A percentile compares a stretch with the other conserved stretches of the same genome.
Conservation (phyloP, 2,797 vertebrate species). For the Sorex maritimensis region DNA sequence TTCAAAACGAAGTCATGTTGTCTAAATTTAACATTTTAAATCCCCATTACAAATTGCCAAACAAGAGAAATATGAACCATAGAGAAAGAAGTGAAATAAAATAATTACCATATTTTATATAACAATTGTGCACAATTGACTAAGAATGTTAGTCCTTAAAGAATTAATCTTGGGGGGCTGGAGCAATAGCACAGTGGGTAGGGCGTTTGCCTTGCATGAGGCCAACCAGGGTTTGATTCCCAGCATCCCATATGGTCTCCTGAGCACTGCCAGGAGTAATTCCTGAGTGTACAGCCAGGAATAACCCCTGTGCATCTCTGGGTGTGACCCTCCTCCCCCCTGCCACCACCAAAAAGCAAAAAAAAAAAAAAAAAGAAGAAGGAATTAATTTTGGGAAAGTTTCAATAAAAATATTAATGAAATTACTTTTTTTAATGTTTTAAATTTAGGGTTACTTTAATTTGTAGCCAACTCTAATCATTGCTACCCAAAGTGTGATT, state of each 20-base stretch:
- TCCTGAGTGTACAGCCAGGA: too few relatives aligned
- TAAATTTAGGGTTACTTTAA: not conserved
- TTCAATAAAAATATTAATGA: not conserved
- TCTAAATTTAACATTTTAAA: not conserved
- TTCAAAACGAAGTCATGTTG: conserved; percentile 17
- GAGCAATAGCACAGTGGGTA: too few relatives aligned
- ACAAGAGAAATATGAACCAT: not conserved
- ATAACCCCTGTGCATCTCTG: too few relatives aligned
- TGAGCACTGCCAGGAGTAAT: too few relatives aligned
- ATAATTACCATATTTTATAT: not conserved
- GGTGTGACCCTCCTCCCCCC: too few relatives aligned
- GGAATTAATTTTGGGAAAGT: not conserved
- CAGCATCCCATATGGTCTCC: too few relatives aligned
- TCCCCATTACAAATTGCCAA: not conserved
- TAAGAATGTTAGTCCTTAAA: too few relatives aligned
- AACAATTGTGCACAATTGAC: not conserved
- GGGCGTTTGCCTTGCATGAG: too few relatives aligned
- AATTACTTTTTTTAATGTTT: conserved; percentile 26
- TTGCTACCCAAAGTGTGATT: not conserved
- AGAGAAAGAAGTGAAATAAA: not conserved
- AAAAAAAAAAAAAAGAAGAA: too few relatives aligned
- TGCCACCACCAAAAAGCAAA: too few relatives aligned
- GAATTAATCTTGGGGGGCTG: not conserved
- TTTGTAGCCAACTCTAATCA: not conserved
- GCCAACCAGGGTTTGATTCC: too few relatives aligned